Evolutionary conservation across 92 coral and sea anemone genomes (phyloP), one percentile per base, ranked within the genome.

Genomic region (Metridium senile): DNA sequence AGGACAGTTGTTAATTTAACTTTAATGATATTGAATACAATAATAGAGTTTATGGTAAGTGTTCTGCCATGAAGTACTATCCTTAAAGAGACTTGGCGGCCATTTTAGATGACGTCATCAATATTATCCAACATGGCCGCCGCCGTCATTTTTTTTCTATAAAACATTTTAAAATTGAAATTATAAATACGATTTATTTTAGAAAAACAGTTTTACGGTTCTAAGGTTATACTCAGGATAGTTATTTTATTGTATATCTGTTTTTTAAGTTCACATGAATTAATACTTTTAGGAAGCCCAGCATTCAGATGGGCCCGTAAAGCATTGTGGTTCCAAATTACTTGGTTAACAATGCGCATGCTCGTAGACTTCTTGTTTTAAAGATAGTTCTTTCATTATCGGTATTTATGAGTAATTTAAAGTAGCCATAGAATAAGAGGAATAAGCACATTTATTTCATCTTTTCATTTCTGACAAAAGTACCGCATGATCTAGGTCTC

Each of bases 51-150:
- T n/a, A n/a, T n/a, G 13, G 49, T 39, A 13, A 13, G 49, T 39
- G 49, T 39, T 13, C 49, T 4, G 49, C 49, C 49, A 39, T 39
- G 49, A 39, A 39, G 49, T 39, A 39, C n/a, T n/a, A 13, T 4
- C 49, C 49, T 54, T 54, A 17, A 9, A 17, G 22, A 22, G 26
- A 26, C 30, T 23, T 23, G 66, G 66, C 66, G 66, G 66, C 66
- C 66, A 61, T 61, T 1, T 61, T 61, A 29, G 19, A 61, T 61
- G 66, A 61, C 66, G 66, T 61, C 66, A 61, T 54, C 66, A 54
- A 9, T 39, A n/a, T 17, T 54, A 9, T 54, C 26, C 61, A 54
- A 54, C 61, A 54, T 54, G 61, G 61, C 61, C 61, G 61, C 61
- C 61, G 23, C 17, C 9, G 8, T 7, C 52, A 17, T 45, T 7